Conservation (phyloP, 2,113 vertebrate species). For the Cyprinodon brontotheroides region DNA sequence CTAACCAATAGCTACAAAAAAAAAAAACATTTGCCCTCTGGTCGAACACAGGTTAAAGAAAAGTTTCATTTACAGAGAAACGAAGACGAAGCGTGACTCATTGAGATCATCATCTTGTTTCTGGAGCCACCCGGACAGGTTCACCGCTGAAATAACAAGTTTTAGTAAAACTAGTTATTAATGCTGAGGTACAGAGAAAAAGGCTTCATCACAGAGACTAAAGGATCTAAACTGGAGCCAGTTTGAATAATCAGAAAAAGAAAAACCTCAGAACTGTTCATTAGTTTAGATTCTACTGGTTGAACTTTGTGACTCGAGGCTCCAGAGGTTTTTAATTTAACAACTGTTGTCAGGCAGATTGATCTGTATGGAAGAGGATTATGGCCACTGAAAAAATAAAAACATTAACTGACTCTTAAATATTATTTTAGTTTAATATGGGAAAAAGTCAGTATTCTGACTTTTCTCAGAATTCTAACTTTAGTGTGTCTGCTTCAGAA, state of each 20-base stretch:
- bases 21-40: neutral
- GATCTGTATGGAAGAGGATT: neutral
- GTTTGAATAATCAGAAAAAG: neutral
- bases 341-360: neutral
- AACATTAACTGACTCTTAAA: too few relatives aligned
- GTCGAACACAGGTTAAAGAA: neutral
- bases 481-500: too few relatives aligned
- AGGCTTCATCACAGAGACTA: neutral
- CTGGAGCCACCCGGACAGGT: neutral
- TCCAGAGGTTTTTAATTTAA: neutral
- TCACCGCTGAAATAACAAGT: neutral
- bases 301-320: neutral
- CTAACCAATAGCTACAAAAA: too few relatives aligned
- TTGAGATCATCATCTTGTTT: neutral
- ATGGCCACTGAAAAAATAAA: too few relatives aligned
- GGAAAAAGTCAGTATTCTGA: too few relatives aligned
- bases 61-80: neutral
- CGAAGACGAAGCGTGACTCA: neutral
- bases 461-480: too few relatives aligned
- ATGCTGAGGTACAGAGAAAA: neutral
- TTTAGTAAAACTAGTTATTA: neutral
- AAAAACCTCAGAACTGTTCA: neutral
- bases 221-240: neutral
- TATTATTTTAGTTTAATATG: too few relatives aligned
- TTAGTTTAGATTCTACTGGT: neutral